These are phyloP conservation scores for Salpingus planirostris DNA, from an alignment of 2,888 invertebrate genomes.

Conservation along the genomic window DNA sequence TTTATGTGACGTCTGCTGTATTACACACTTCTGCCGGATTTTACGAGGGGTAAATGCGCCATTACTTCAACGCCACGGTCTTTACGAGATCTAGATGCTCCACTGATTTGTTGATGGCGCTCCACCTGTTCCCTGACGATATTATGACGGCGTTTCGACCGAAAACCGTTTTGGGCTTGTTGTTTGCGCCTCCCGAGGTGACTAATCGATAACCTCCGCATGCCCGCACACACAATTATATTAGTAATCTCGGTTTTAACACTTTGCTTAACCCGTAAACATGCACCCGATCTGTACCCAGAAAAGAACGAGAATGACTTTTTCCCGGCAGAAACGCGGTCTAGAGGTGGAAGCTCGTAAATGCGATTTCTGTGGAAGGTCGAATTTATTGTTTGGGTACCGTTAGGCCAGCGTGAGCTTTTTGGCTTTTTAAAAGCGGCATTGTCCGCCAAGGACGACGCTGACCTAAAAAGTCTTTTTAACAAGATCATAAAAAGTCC, in stretches of 20 bases:
- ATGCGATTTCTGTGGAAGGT: too few relatives aligned
- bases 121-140: slow-evolving; percentile 29
- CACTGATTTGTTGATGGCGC: slow-evolving; percentile 36
- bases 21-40: slow-evolving; percentile 43
- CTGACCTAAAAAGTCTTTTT: slow-evolving; percentile 8
- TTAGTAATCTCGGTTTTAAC: too few relatives aligned
- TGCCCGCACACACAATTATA: too few relatives aligned
- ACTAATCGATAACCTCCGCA: too few relatives aligned
- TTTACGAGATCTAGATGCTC: slow-evolving; percentile 39
- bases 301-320: too few relatives aligned
- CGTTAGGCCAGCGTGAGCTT: slow-evolving; percentile 14
- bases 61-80: slow-evolving; percentile 39
- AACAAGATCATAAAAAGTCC: too few relatives aligned
- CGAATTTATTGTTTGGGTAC: slow-evolving; percentile 9
- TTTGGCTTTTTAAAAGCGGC: slow-evolving; percentile 7
- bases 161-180: too few relatives aligned
- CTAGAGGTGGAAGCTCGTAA: too few relatives aligned
- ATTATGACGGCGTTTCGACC: neutral
- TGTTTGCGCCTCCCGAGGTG: too few relatives aligned
- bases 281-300: too few relatives aligned
- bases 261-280: too few relatives aligned
- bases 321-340: too few relatives aligned
- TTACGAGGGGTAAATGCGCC: slow-evolving; percentile 42
- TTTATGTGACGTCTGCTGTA: slow-evolving; percentile 43
- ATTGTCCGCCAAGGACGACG: slow-evolving; percentile 6